Evolutionary conservation across 1,140 invertebrate species (phyloP), one percentile per base, ranked within the genome.

Genomic region (Epicauta chinensis): DNA sequence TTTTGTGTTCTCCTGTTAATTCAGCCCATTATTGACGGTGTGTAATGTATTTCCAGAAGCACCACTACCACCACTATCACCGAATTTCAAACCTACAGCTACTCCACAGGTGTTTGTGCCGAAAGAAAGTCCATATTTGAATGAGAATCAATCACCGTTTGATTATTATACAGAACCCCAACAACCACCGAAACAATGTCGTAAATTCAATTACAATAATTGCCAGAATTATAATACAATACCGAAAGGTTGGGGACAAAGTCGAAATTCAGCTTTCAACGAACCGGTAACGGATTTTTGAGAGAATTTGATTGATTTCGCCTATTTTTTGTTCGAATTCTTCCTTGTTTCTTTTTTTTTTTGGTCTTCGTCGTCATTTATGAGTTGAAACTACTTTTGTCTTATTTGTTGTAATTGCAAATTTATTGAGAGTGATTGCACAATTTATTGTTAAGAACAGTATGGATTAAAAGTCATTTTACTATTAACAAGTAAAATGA

Each of bases 201-300:
- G 58, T 38, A 50, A 56, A 43, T 38, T 65, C 34, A 53, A 64
- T 49, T 56, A 60, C 36, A 48, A 49, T 38, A 52, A 48, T 31
- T 43, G 65, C 13, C 75, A 77, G 31, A 89, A 87, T 58, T 90
- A 87, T 67, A 91, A 90, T 57, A 87, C 84, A 1, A 84, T 84
- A 16, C 84, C 87, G n/a, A 77, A 86, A 45, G 86, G 86, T 4
- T 91, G 88, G 88, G 75, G 81, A 23, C 23, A 23, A 23, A 7
- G 23, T 7, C 23, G 23, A 7, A 23, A 23, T 23, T 3, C 23
- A 23, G 23, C n/a, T 23, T 23, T 23, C 23, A 23, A 7, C 7
- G 23, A 23, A 7, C 23, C 23, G 4, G 23, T 23, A 5, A 23
- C 23, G 23, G 23, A 23, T 23, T 23, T 23, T 23, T 23, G 29